These are phyloP conservation scores for Trichonephila inaurata DNA, from an alignment of 1,140 invertebrate species.

Conservation along the genomic window DNA sequence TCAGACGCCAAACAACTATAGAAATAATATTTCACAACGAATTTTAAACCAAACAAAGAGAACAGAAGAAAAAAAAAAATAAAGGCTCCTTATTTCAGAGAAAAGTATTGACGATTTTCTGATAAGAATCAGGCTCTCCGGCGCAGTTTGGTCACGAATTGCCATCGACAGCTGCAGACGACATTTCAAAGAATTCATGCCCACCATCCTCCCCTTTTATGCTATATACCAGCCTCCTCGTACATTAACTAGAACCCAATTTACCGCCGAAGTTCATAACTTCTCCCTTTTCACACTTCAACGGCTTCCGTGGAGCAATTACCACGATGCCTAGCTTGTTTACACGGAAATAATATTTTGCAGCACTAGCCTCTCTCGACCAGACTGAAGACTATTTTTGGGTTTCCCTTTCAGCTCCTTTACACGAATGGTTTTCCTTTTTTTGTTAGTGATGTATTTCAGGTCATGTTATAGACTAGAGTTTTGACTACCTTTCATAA, in stretches of 20 bases:
- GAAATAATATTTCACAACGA: background rate
- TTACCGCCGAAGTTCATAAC: slow-evolving; percentile 47
- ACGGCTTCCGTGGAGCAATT: slow-evolving; percentile 14
- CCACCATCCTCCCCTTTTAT: background rate
- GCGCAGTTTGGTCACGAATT: slow-evolving; percentile 41
- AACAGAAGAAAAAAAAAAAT: background rate
- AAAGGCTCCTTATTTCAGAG: background rate
- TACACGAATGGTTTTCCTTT: background rate
- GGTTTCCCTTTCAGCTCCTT: background rate
- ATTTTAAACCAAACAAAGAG: background rate
- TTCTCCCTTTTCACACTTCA: slow-evolving; percentile 28
- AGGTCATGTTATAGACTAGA: background rate
- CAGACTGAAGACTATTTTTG: background rate
- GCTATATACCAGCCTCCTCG: background rate
- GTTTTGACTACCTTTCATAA: background rate
- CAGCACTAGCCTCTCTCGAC: background rate
- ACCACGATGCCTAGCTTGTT: background rate
- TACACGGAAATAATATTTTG: slow-evolving; percentile 24
- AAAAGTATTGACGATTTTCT: slow-evolving; percentile 23
- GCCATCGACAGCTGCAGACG: slow-evolving; percentile 57
- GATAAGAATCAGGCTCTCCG: background rate
- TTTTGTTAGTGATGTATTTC: background rate
- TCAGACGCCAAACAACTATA: no score
- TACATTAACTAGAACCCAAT: slow-evolving; percentile 48
- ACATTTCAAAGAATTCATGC: slow-evolving; percentile 66